Evolutionary conservation across 64 coral and sea anemone genomes (phyloP), one percentile per base, ranked within the genome.

Genomic region (Montipora sp.): DNA sequence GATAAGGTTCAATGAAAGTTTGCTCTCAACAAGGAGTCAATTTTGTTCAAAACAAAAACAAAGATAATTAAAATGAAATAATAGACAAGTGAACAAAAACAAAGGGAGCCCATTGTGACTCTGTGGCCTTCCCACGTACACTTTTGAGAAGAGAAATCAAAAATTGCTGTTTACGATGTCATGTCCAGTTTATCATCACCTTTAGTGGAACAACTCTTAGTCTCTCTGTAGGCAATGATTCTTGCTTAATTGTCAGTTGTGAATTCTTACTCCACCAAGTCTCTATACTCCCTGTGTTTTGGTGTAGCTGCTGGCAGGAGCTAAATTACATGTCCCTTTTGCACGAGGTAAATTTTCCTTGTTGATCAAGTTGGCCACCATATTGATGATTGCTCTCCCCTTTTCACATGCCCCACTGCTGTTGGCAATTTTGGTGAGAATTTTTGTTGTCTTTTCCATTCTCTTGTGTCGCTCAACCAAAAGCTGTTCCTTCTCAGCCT

Each of bases 381-480:
- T 85, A 68, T 85, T 85, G 46, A 85, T 85, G 47, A 85, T 85
- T 46, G 43, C 59, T 43, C 66, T 65, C n/a, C 82, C 82, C 12
- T 85, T 85, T 85, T 85, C 82, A 85, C 82, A 85, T 71, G 82
- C 82, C 65, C 82, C 82, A 72, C 60, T 85, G 14, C 82, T 85
- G 18, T 46, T 85, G 7, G 82, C 82, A 50, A 85, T 85, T 71
- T 71, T 85, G 63, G 49, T 13, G 18, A 85, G 82, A 10, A 85
- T 85, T 85, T 85, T 85, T 12, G 61, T 85, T 72, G 82, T 85
- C 18, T 85, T 85, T 16, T 85, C 82, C 18, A 85, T 72, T 43
- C 82, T 85, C 16, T 72, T 85, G n/a, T 85, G 66, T 51, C 82
- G 63, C 19, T 85, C 82, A 16, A 85, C 44, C 82, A 85, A 66